Percentiles rank a stretch among this genome's conserved stretches.
Evolutionary conservation across 1,140 invertebrate species (phyloP).

Genomic region (Pogonomyrmex californicus): DNA sequence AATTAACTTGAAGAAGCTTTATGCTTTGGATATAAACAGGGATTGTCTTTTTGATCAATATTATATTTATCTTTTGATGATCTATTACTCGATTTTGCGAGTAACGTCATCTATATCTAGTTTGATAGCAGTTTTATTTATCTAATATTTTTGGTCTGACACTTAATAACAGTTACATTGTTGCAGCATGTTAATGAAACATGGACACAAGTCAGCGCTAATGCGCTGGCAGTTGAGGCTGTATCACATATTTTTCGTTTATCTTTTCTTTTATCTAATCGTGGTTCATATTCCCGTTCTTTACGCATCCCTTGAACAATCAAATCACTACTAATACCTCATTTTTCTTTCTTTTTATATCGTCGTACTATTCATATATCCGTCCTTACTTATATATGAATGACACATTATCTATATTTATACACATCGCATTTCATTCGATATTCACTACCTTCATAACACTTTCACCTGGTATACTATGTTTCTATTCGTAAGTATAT

Average conservation of each 20-base stretch:
- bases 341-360: conserved; percentile 36
- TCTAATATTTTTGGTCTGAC: conserved; percentile 49
- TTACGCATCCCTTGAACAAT: conserved; percentile 43
- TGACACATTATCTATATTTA: conserved; percentile 8
- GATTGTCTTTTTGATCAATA: conserved; percentile 28
- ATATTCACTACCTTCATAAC: conserved; percentile 22
- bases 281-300: conserved; percentile 30
- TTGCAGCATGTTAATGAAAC: conserved; percentile 85
- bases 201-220: conserved; percentile 78
- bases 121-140: conserved; percentile 54
- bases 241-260: conserved; percentile 59
- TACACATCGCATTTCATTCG: conserved; percentile 39
- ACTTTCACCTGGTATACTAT: conserved; percentile 49
- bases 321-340: conserved; percentile 58
- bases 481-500: conserved; percentile 71
- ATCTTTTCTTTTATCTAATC: conserved; percentile 42
- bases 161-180: conserved; percentile 84
- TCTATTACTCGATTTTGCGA: conserved; percentile 37
- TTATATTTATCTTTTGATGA: conserved; percentile 25
- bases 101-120: conserved; percentile 50
- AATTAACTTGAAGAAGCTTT: conserved; percentile 70
- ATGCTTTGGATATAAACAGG: conserved; percentile 64
- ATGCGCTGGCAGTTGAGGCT: conserved; percentile 74
- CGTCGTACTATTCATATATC: conserved; percentile 34
- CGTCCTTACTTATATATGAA: conserved; percentile 47